phyloP scores from a whole-genome alignment of 2,797 vertebrate genomes.

The Scolopax bukidnonensis region DNA sequence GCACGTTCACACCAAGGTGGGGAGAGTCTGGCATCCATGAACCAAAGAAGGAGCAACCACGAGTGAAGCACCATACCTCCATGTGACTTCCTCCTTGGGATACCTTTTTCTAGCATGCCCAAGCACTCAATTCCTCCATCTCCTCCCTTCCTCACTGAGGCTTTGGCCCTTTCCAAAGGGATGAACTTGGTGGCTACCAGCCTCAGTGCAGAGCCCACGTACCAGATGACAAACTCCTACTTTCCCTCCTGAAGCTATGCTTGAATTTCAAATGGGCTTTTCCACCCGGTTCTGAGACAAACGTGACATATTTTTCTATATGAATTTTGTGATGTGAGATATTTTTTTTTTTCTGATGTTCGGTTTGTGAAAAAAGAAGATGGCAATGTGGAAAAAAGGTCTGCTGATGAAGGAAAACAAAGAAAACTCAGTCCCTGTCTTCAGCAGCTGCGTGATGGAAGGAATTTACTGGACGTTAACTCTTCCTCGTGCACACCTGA shows the following conservation, averaged over 20 bases:
- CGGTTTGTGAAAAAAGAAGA: background rate
- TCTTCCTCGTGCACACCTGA: background rate
- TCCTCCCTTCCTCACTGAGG: background rate
- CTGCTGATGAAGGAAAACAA: background rate
- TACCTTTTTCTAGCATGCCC: background rate
- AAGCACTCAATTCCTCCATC: background rate
- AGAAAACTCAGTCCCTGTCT: background rate
- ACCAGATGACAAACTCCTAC: background rate
- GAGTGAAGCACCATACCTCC: background rate
- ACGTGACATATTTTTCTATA: background rate
- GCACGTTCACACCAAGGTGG: background rate
- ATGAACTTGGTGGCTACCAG: background rate
- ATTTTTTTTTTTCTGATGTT: background rate
- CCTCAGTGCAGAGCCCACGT: accelerated
- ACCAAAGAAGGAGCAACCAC: background rate
- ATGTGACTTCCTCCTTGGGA: accelerated
- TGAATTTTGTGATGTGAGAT: background rate
- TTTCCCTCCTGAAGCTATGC: accelerated
- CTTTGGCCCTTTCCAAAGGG: background rate
- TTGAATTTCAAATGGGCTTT: background rate
- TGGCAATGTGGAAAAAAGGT: background rate
- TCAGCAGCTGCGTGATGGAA: background rate
- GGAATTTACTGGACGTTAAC: background rate
- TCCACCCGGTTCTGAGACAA: background rate
- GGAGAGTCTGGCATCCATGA: background rate